Percentiles rank a stretch among this genome's conserved stretches.
Evolutionary conservation across 2,888 invertebrate species (phyloP).

Genomic region (Trimorus sp.): DNA sequence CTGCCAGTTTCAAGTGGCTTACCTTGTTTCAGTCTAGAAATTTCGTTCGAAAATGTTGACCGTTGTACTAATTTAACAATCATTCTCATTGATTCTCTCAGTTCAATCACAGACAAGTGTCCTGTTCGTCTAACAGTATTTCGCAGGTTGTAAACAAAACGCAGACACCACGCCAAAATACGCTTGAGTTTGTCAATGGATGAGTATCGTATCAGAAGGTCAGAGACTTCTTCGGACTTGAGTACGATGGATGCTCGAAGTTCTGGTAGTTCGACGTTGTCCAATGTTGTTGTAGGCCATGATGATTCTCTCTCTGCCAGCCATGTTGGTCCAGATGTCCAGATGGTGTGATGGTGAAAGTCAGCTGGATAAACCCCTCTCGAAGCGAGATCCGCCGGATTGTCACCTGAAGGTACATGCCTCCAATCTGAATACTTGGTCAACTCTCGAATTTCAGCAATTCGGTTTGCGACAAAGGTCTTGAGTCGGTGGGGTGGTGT

Average conservation of each 20-base stretch:
- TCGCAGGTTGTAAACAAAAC: background rate
- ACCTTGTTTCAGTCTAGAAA: background rate
- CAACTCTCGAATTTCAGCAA: slow-evolving; percentile 52
- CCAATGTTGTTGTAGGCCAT: slow-evolving; percentile 31
- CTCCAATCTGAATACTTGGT: slow-evolving; percentile 39
- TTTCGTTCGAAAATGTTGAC: too few relatives aligned
- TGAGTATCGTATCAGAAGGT: background rate
- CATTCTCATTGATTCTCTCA: background rate
- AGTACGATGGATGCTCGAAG: background rate
- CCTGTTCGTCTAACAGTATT: background rate
- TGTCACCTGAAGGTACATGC: slow-evolving; percentile 55
- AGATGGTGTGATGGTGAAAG: slow-evolving; percentile 10
- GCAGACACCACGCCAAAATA: slow-evolving; percentile 2
- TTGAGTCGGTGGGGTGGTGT: slow-evolving; percentile 62
- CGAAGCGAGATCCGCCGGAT: slow-evolving; percentile 65
- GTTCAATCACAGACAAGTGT: too few relatives aligned
- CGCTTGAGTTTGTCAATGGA: slow-evolving; percentile 2
- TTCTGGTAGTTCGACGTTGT: background rate
- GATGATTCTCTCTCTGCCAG: slow-evolving; percentile 5
- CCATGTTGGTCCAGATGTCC: slow-evolving; percentile 58
- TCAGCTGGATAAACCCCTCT: slow-evolving; percentile 29
- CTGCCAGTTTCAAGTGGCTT: background rate
- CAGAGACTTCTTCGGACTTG: background rate
- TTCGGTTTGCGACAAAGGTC: slow-evolving; percentile 65
- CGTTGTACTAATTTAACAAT: background rate